A percentile compares a stretch with the other conserved stretches of the same genome.
phyloP scores from a whole-genome alignment of 2,888 invertebrate genomes.

The Erannis defoliaria region DNA sequence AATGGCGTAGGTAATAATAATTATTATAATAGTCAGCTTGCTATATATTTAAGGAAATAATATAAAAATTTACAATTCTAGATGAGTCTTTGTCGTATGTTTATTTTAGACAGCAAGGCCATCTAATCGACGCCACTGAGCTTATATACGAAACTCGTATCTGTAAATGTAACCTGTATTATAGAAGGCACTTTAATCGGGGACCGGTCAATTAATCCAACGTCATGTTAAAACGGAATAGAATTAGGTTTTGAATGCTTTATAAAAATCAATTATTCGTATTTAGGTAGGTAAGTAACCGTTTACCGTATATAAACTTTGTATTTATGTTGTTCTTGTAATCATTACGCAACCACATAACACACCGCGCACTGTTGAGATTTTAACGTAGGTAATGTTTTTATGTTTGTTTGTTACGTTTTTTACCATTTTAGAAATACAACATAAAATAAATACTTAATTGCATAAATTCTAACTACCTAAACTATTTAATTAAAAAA shows the following conservation, averaged over 20 bases:
- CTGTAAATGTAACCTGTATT: slow-evolving; percentile 5
- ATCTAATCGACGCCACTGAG: slow-evolving; percentile 3
- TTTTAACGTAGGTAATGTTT: too few relatives aligned
- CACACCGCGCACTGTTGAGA: too few relatives aligned
- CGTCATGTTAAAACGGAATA: background rate
- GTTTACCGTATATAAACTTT: too few relatives aligned
- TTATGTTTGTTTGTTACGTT: too few relatives aligned
- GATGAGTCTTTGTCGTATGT: slow-evolving; percentile 10
- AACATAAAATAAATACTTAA: too few relatives aligned
- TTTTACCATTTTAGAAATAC: too few relatives aligned
- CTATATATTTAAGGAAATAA: slow-evolving; percentile 15
- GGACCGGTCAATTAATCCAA: background rate
- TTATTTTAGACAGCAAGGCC: slow-evolving; percentile 26
- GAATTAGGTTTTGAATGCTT: background rate
- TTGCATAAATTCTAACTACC: too few relatives aligned
- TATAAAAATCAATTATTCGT: background rate
- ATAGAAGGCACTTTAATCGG: slow-evolving; percentile 4
- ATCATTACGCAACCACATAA: too few relatives aligned
- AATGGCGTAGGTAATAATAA: background rate
- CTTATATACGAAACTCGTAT: slow-evolving; percentile 1
- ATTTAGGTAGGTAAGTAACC: too few relatives aligned
- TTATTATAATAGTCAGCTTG: background rate
- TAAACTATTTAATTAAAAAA: too few relatives aligned
- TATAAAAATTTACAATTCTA: slow-evolving; percentile 12
- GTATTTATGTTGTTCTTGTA: too few relatives aligned